Evolutionary conservation across 2,797 vertebrate genomes (phyloP).

Genomic region (Limnodromus scolopaceus): DNA sequence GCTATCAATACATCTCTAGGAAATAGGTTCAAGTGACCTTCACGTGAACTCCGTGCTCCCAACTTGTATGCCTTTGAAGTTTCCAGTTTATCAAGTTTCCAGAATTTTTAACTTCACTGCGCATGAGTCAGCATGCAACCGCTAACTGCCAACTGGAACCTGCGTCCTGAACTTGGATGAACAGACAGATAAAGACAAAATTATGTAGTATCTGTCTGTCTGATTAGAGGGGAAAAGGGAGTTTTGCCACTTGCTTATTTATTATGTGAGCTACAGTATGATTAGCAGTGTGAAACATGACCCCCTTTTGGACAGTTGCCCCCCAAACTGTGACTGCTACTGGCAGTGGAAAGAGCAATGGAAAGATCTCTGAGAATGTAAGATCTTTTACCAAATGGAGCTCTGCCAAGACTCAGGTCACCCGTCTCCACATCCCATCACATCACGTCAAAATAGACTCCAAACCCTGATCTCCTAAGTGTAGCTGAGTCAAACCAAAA

Average conservation of each 20-base stretch:
- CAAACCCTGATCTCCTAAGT: constrained; percentile 33
- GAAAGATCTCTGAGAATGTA: constrained; percentile 78
- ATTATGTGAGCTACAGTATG: constrained; percentile 71
- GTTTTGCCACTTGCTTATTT: constrained; percentile 69
- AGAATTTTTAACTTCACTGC: constrained; percentile 17
- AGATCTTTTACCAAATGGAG: constrained; percentile 76
- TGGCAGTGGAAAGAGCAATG: constrained; percentile 76
- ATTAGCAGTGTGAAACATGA: constrained; percentile 73
- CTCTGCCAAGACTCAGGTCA: constrained; percentile 72
- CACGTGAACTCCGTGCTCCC: constrained; percentile 43
- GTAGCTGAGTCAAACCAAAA: constrained; percentile 55
- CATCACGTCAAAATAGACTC: constrained; percentile 70
- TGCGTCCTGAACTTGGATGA: constrained; percentile 19
- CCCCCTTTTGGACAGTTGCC: constrained; percentile 67
- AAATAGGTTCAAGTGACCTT: constrained; percentile 60
- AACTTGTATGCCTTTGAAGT: constrained; percentile 31
- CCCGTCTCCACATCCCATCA: constrained; percentile 57
- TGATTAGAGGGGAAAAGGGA: background rate
- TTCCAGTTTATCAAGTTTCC: constrained; percentile 55
- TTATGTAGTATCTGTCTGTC: constrained; percentile 39
- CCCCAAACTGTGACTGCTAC: constrained; percentile 72
- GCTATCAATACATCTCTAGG: constrained; percentile 55
- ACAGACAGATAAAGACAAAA: constrained; percentile 51
- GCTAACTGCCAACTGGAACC: constrained; percentile 32
- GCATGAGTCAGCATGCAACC: background rate